Evolutionary conservation across 2,797 vertebrate species (phyloP).

Genomic region (Podargus strigoides): DNA sequence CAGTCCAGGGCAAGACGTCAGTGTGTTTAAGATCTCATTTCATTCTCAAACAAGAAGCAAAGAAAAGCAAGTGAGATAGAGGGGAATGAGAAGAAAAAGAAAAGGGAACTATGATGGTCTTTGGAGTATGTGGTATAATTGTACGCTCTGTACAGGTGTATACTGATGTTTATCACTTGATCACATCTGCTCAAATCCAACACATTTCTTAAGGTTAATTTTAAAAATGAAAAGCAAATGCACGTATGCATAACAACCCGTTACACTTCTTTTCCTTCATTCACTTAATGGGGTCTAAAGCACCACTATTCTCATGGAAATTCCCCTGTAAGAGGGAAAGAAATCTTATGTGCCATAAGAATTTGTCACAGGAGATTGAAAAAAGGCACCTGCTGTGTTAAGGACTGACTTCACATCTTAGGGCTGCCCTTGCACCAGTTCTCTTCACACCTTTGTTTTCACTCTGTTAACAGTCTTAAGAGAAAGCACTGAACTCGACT

Average conservation of each 20-base stretch:
- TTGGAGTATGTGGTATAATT: neutral
- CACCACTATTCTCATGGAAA: neutral
- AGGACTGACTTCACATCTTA: neutral
- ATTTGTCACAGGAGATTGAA: neutral
- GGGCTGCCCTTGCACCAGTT: neutral
- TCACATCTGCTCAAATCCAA: neutral
- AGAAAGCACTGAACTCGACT: neutral
- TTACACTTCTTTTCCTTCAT: neutral
- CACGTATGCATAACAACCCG: fast-evolving
- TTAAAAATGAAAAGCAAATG: neutral
- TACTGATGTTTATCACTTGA: neutral
- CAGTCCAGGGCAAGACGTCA: neutral
- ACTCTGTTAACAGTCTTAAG: neutral
- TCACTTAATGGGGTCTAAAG: neutral
- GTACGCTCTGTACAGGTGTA: neutral
- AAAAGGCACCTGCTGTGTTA: neutral
- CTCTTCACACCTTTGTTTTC: neutral
- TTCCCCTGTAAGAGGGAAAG: neutral
- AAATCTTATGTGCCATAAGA: neutral
- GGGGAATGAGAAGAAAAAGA: neutral
- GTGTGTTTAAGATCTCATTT: neutral
- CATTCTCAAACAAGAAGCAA: neutral
- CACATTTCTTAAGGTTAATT: neutral
- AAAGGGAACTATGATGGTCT: neutral
- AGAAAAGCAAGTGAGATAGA: neutral